Percentiles rank a stretch among this genome's conserved stretches.
Evolutionary conservation across 2,888 invertebrate genomes (phyloP).

Genomic region (Augochlorella aurata): DNA sequence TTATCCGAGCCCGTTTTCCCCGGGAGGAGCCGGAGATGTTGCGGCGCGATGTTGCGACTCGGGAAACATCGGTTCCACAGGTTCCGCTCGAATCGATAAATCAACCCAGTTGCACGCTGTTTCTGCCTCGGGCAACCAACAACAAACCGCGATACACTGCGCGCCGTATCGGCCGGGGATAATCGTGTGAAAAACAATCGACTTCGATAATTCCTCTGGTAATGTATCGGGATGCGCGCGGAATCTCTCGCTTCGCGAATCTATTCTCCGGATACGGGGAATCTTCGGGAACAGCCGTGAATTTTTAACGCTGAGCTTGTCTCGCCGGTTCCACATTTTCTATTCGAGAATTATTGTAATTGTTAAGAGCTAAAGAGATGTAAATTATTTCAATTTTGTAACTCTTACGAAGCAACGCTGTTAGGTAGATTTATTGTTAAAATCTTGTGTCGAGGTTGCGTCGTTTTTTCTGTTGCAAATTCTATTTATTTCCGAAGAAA

Average conservation of each 20-base stretch:
- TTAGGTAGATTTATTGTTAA: too few species aligned
- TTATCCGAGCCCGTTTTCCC: constrained; percentile 30
- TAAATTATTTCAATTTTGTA: too few species aligned
- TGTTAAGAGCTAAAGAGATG: too few species aligned
- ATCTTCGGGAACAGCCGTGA: too few species aligned
- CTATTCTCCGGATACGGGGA: too few species aligned
- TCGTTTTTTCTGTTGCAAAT: too few species aligned
- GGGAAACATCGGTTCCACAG: constrained; percentile 42
- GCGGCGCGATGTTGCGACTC: constrained; percentile 29
- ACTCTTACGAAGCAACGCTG: too few species aligned
- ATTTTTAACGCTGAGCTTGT: too few species aligned
- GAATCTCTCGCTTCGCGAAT: neutral
- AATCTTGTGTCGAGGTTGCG: too few species aligned
- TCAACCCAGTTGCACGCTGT: constrained; percentile 44
- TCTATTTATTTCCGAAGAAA: too few species aligned
- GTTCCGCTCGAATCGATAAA: constrained; percentile 53
- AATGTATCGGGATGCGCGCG: constrained; percentile 1
- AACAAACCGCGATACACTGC: constrained; percentile 29
- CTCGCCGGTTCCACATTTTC: too few species aligned
- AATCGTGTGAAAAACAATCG: constrained; percentile 51
- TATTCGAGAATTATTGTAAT: too few species aligned
- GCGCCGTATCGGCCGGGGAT: constrained; percentile 32
- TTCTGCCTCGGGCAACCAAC: constrained; percentile 33
- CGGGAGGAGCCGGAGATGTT: neutral
- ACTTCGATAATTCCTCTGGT: neutral